A percentile compares a stretch with the other conserved stretches of the same genome.
Conservation (phyloP, 2,888 invertebrate genomes). For the Synanthedon formicaeformis region DNA sequence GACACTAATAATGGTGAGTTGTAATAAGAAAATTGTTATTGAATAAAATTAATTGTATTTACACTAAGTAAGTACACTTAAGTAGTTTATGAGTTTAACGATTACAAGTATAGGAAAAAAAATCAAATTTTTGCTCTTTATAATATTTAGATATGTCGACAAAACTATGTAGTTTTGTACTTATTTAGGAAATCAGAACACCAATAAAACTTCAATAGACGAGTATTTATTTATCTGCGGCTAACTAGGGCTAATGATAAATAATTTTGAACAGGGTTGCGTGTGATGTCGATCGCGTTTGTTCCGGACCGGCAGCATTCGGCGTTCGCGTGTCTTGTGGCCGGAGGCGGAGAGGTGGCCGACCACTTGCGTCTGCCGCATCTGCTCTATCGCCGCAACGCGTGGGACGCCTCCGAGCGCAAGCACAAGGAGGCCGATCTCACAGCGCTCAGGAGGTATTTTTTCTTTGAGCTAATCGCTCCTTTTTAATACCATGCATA, state of each 20-base stretch:
- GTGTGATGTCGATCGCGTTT: slow-evolving; percentile 90
- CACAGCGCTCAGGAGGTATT: slow-evolving; percentile 47
- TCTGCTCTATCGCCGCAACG: slow-evolving; percentile 83
- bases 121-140: too few relatives aligned
- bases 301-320: slow-evolving; percentile 86
- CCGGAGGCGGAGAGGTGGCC: slow-evolving; percentile 90
- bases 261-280: slow-evolving; percentile 11
- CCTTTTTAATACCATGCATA: too few relatives aligned
- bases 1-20: slow-evolving; percentile 75
- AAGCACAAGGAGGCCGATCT: slow-evolving; percentile 56
- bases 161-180: too few relatives aligned
- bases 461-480: background rate
- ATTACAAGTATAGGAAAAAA: too few relatives aligned
- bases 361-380: slow-evolving; percentile 92
- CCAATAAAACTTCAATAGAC: too few relatives aligned
- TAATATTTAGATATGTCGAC: too few relatives aligned
- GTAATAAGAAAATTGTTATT: background rate
- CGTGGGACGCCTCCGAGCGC: slow-evolving; percentile 54
- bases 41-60: background rate
- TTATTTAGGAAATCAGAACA: too few relatives aligned
- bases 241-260: too few relatives aligned
- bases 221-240: too few relatives aligned
- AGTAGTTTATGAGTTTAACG: background rate
- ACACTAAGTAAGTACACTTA: background rate
- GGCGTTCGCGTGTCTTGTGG: slow-evolving; percentile 89